These are phyloP conservation scores for Acinonyx jubatus DNA, from an alignment of 2,113 vertebrate species.

Conservation along the genomic window DNA sequence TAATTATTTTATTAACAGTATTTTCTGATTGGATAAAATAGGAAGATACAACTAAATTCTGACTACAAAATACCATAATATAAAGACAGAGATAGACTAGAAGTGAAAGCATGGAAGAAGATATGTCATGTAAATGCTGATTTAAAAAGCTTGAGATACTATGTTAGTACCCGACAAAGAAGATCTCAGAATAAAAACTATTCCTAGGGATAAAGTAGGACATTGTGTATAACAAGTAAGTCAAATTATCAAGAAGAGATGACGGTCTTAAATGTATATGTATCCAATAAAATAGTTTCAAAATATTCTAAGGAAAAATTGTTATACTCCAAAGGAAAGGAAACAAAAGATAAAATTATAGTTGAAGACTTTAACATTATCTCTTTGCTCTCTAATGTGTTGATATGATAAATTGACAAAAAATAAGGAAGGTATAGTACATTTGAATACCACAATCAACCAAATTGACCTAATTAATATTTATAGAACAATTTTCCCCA, in stretches of 20 bases:
- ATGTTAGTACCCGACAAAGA: neutral
- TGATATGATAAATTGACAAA: neutral
- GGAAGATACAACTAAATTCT: neutral
- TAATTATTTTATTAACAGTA: neutral
- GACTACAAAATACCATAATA: neutral
- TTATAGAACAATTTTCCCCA: neutral
- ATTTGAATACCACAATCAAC: neutral
- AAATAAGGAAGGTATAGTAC: neutral
- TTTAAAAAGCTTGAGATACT: neutral
- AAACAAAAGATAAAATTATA: neutral
- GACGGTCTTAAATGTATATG: neutral
- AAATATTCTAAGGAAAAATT: neutral
- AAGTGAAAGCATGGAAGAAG: neutral
- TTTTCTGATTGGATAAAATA: neutral
- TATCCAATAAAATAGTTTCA: neutral
- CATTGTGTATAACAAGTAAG: neutral
- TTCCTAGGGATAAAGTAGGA: neutral
- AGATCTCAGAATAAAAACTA: neutral
- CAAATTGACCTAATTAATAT: neutral
- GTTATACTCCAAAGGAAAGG: too few species aligned
- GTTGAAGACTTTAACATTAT: neutral
- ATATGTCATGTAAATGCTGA: neutral
- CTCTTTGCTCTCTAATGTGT: neutral
- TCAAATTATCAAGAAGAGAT: neutral
- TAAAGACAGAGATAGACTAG: neutral